A percentile compares a stretch with the other conserved stretches of the same genome.
These are phyloP conservation scores for Falco naumanni DNA, from an alignment of 2,797 vertebrate species.

Conservation along the genomic window DNA sequence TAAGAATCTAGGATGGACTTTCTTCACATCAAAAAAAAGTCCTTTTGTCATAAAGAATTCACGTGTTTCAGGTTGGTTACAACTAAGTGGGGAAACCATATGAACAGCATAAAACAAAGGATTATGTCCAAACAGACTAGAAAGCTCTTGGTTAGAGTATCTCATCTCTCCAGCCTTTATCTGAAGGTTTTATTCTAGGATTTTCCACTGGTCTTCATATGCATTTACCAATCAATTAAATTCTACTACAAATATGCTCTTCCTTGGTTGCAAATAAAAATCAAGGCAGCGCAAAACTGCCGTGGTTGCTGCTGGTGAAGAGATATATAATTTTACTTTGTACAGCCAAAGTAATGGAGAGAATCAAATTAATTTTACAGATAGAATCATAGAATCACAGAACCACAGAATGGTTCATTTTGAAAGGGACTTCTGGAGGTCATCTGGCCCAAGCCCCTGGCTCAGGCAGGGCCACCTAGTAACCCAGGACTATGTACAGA, in stretches of 20 bases:
- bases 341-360: not conserved
- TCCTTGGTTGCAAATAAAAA: not conserved
- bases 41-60: not conserved
- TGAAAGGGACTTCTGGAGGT: not conserved
- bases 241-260: not conserved
- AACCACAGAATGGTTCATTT: not conserved
- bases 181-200: not conserved
- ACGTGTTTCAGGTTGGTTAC: not conserved
- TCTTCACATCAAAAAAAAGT: not conserved
- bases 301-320: not conserved
- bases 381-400: not conserved
- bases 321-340: not conserved
- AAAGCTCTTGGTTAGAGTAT: not conserved
- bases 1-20: not conserved
- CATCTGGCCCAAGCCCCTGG: not conserved
- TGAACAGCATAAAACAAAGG: not conserved
- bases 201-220: not conserved
- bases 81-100: not conserved
- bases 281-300: not conserved
- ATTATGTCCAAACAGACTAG: not conserved
- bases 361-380: not conserved
- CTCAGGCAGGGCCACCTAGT: not conserved
- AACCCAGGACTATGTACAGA: not conserved
- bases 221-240: not conserved
- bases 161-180: not conserved